These are phyloP conservation scores for Cinclus mexicanus DNA, from an alignment of 2,113 vertebrate genomes.

Conservation along the genomic window DNA sequence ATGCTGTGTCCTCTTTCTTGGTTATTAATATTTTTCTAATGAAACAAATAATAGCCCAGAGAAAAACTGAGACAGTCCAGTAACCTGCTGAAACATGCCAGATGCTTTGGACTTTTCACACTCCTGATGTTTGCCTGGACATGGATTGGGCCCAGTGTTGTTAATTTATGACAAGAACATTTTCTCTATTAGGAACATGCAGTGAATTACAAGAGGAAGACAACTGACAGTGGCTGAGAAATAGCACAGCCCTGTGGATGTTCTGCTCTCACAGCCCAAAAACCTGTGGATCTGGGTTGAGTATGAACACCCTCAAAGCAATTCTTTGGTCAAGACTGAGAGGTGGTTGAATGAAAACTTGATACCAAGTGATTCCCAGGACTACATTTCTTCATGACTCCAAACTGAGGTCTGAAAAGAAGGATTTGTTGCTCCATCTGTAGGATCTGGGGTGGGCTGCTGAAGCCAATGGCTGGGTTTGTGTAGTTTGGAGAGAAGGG, in stretches of 20 bases:
- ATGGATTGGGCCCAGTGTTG: not conserved
- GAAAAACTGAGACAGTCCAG: not conserved
- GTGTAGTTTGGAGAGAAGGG: not conserved
- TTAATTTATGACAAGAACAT: not conserved
- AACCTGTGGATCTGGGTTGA: not conserved
- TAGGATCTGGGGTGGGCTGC: not conserved
- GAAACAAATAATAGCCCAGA: not conserved
- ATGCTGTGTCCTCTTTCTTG: not conserved
- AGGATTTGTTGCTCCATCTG: not conserved
- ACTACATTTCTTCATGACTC: not conserved
- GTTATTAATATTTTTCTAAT: not conserved
- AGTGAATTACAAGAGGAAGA: not conserved
- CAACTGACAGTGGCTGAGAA: not conserved
- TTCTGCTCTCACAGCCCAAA: not conserved
- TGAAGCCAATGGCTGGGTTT: not conserved
- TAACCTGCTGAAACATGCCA: not conserved
- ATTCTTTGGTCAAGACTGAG: not conserved
- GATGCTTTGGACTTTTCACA: not conserved
- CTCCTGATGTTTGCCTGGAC: not conserved
- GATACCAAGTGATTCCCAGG: not conserved
- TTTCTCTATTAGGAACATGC: not conserved
- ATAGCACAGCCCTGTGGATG: not conserved
- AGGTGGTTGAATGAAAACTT: not conserved
- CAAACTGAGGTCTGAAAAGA: not conserved
- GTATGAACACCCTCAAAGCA: not conserved